Percentiles rank a stretch among this genome's conserved stretches.
phyloP scores from a whole-genome alignment of 2,888 invertebrate genomes.

The Andrena minutula region DNA sequence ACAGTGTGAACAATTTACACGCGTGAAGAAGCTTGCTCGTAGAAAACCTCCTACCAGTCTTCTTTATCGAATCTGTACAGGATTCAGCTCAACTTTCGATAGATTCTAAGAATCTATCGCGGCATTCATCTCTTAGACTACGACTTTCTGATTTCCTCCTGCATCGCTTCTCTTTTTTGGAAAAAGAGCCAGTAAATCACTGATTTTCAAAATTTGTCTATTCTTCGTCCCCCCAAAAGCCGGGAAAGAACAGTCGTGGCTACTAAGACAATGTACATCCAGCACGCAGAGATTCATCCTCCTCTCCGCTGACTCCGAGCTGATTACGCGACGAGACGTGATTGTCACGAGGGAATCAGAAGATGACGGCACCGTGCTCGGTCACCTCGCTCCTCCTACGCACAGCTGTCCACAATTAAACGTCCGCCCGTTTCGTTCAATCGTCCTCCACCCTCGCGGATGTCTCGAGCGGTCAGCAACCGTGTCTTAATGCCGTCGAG shows the following conservation, averaged over 20 bases:
- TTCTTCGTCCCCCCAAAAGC: no score
- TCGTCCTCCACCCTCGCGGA: slow-evolving; percentile 57
- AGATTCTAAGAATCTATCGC: neutral
- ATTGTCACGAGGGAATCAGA: slow-evolving; percentile 50
- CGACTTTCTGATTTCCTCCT: no score
- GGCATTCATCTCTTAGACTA: neutral
- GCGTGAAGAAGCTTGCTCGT: neutral
- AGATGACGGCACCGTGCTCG: slow-evolving; percentile 46
- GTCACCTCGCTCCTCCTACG: slow-evolving; percentile 69
- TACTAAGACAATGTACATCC: slow-evolving; percentile 1
- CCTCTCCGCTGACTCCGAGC: slow-evolving; percentile 25
- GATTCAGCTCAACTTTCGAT: neutral
- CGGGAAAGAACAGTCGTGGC: neutral
- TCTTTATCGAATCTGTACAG: neutral
- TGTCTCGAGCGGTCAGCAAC: slow-evolving; percentile 57
- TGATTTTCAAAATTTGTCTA: no score
- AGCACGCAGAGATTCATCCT: slow-evolving; percentile 35
- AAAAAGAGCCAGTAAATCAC: no score
- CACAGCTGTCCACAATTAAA: slow-evolving; percentile 70
- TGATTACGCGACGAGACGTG: slow-evolving; percentile 60
- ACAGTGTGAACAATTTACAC: slow-evolving; percentile 33
- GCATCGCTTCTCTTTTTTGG: no score
- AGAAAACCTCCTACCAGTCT: neutral
- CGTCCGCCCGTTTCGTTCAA: slow-evolving; percentile 67
- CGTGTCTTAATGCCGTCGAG: slow-evolving; percentile 56